Conservation (phyloP, 1,140 invertebrate genomes). For the Theocolax elegans region DNA sequence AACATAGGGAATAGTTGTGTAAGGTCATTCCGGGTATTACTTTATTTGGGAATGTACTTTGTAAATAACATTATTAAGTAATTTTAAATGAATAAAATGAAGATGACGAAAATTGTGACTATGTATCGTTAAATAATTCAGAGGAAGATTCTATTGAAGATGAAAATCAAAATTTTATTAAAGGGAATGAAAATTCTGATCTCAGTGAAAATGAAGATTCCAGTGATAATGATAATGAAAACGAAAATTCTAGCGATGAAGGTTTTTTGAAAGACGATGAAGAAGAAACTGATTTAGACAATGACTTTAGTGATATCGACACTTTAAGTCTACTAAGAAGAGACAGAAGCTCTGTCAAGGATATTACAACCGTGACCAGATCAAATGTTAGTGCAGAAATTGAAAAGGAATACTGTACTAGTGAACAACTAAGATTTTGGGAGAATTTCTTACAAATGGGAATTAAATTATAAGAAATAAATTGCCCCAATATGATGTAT, state of each 20-base stretch:
- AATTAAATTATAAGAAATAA: conserved; percentile 91
- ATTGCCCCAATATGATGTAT: conserved; percentile 75
- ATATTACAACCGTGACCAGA: conserved; percentile 70
- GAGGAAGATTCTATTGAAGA: conserved; percentile 38
- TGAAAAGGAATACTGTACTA: conserved; percentile 81
- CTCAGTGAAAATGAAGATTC: no score
- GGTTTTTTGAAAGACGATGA: conserved; percentile 48
- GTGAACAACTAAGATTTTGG: conserved; percentile 83
- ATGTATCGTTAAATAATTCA: not conserved
- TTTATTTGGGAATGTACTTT: no score
- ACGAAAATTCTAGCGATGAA: conserved; percentile 5
- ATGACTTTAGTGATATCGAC: conserved; percentile 54
- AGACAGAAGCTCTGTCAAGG: conserved; percentile 60
- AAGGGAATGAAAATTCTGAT: conserved; percentile 11
- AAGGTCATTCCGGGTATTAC: no score
- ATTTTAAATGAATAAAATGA: not conserved
- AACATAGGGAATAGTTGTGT: no score
- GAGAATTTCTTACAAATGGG: conserved; percentile 84
- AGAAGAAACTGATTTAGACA: conserved; percentile 42
- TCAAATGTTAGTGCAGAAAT: conserved; percentile 73
- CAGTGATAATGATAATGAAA: not conserved
- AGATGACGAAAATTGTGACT: not conserved
- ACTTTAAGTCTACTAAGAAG: conserved; percentile 29
- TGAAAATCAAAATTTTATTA: no score
- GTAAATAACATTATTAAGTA: no score